Conservation (phyloP, 2,888 invertebrate genomes). For the Eurytoma californica region DNA sequence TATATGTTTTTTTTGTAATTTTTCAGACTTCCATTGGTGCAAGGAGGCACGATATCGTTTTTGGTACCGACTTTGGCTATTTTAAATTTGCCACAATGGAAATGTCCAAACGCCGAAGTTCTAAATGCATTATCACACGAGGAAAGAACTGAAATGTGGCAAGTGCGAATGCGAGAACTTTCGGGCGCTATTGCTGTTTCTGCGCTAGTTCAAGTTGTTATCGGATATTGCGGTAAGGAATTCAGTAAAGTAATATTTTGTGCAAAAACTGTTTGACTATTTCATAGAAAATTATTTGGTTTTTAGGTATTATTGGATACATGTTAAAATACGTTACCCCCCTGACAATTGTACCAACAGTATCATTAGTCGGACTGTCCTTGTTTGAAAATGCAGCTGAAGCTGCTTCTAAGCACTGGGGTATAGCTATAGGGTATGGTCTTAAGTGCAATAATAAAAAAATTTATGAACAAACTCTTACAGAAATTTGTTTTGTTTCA, state of each 20-base stretch:
- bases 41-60: constrained; percentile 88
- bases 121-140: constrained; percentile 78
- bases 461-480: constrained; percentile 5
- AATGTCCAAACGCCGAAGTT: constrained; percentile 79
- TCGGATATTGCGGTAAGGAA: constrained; percentile 77
- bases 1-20: too few species aligned
- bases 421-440: constrained; percentile 84
- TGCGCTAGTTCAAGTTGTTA: constrained; percentile 84
- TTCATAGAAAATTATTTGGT: neutral
- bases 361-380: constrained; percentile 88
- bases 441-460: constrained; percentile 1
- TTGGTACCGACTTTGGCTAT: constrained; percentile 87
- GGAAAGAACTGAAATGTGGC: constrained; percentile 82
- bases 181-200: constrained; percentile 90
- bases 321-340: constrained; percentile 87
- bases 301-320: constrained; percentile 83
- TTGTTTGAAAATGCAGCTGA: constrained; percentile 87
- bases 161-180: constrained; percentile 85
- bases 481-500: constrained; percentile 70
- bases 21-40: constrained; percentile 82
- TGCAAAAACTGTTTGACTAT: neutral
- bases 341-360: constrained; percentile 89
- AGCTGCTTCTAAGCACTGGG: constrained; percentile 91
- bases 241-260: neutral
- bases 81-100: constrained; percentile 83